Evolutionary conservation across 1,140 invertebrate genomes (phyloP).

Genomic region (Myzus persicae): DNA sequence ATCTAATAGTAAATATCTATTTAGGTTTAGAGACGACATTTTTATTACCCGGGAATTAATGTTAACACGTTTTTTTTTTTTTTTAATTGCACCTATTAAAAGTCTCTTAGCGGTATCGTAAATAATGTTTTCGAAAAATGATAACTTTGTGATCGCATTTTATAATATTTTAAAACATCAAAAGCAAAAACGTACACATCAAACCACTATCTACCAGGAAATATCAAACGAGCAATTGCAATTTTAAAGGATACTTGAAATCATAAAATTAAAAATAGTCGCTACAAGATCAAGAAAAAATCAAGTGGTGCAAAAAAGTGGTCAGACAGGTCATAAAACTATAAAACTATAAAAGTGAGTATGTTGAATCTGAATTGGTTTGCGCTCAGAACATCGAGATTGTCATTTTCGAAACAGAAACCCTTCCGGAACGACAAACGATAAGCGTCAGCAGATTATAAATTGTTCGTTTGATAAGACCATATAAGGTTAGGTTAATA

Average conservation of each 20-base stretch:
- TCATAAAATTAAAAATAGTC: not conserved
- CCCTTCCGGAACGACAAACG: not conserved
- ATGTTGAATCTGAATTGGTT: not conserved
- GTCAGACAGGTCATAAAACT: not conserved
- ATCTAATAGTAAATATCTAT: not conserved
- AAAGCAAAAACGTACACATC: not conserved
- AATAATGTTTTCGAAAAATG: not conserved
- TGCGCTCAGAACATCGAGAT: not conserved
- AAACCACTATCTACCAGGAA: not conserved
- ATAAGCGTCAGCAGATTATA: not conserved
- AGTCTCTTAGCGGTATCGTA: not conserved
- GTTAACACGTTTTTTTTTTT: conserved; percentile 16
- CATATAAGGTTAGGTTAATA: no score
- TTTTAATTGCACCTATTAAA: conserved; percentile 11
- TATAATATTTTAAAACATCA: not conserved
- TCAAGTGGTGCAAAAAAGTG: not conserved
- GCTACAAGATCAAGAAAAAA: not conserved
- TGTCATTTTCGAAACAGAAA: not conserved
- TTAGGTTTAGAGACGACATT: not conserved
- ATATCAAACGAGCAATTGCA: not conserved
- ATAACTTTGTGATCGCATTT: not conserved
- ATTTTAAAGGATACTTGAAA: not conserved
- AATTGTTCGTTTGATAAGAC: not conserved
- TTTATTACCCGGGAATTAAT: not conserved
- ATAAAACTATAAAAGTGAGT: conserved; percentile 16